A percentile compares a stretch with the other conserved stretches of the same genome.
These are phyloP conservation scores for Pogonophryne albipinna DNA, from an alignment of 2,797 vertebrate species.

Conservation along the genomic window DNA sequence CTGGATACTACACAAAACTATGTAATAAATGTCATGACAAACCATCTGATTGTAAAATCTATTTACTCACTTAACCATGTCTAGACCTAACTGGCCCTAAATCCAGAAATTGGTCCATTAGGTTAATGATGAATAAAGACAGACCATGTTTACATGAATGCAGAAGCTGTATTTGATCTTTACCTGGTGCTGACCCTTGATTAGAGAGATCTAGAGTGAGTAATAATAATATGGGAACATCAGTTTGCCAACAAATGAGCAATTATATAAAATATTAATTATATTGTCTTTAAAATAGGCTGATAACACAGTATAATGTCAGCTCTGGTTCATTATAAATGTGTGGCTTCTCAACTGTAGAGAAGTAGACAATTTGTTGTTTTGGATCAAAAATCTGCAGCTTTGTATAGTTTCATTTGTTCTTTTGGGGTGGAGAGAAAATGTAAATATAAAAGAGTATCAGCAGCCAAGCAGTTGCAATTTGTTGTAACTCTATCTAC, in stretches of 20 bases:
- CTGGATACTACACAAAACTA: not conserved
- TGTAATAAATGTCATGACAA: not conserved
- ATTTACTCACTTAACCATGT: not conserved
- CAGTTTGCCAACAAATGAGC: too few relatives aligned
- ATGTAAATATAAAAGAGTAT: not conserved
- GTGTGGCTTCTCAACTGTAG: not conserved
- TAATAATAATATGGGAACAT: too few relatives aligned
- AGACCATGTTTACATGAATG: not conserved
- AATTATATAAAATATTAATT: too few relatives aligned
- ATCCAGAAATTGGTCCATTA: not conserved
- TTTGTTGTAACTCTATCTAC: slow-evolving; percentile 10
- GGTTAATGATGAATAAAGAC: not conserved
- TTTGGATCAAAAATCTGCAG: not conserved
- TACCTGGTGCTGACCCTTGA: not conserved
- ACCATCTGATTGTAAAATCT: not conserved
- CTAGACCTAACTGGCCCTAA: not conserved
- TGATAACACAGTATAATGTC: not conserved
- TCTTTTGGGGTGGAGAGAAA: slow-evolving; percentile 2
- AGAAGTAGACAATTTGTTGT: not conserved
- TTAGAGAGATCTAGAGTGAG: too few relatives aligned
- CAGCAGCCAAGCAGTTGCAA: not conserved
- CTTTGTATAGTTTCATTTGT: not conserved
- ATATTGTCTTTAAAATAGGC: too few relatives aligned
- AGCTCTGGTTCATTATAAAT: not conserved
- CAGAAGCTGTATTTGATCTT: not conserved